Evolutionary conservation across 2,113 vertebrate genomes (phyloP).

Genomic region (Gasterosteus nipponicus): DNA sequence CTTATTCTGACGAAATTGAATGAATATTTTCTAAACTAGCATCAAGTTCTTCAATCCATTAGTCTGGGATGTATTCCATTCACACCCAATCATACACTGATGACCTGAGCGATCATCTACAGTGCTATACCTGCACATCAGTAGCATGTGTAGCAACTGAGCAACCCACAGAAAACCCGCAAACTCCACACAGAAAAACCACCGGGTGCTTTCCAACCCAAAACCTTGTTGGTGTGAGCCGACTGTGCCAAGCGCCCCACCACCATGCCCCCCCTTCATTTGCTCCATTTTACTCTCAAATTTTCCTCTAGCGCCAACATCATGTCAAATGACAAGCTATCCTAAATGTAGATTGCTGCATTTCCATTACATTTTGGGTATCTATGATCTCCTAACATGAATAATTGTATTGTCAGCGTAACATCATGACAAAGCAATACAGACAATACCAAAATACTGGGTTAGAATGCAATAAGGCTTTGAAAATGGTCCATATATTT

Average conservation of each 20-base stretch:
- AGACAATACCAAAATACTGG: no score
- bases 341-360: neutral
- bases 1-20: neutral
- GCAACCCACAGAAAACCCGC: no score
- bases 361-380: neutral
- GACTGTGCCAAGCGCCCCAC: no score
- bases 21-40: neutral
- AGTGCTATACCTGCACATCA: no score
- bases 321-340: neutral
- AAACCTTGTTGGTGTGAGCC: no score
- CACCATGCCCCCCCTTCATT: neutral
- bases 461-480: neutral
- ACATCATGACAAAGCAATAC: neutral
- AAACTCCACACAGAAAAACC: no score
- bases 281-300: neutral
- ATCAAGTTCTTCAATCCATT: conserved; percentile 2
- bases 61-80: neutral
- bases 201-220: no score
- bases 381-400: neutral
- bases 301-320: neutral
- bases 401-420: neutral
- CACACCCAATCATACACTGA: neutral
- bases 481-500: neutral
- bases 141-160: no score
- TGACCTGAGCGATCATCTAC: no score